Evolutionary conservation across 1,140 invertebrate species (phyloP).

Genomic region (Nasonia longicornis): DNA sequence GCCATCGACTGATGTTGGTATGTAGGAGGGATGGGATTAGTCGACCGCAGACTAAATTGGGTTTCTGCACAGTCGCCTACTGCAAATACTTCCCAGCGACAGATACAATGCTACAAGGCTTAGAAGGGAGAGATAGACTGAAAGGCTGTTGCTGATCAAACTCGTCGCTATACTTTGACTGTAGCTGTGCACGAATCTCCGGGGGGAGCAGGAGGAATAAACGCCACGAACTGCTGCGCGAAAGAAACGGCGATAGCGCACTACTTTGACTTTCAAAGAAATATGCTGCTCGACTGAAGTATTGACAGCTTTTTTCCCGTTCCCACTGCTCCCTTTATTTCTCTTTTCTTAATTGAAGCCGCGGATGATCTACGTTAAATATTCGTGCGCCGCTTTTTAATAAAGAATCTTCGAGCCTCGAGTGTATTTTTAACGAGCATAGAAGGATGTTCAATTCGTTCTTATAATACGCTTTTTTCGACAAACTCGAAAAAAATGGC

Average conservation of each 20-base stretch:
- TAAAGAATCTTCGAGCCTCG: not conserved
- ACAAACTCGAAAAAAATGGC: not conserved
- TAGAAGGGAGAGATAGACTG: conserved; percentile 25
- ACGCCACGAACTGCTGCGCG: not conserved
- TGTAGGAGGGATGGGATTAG: conserved; percentile 67
- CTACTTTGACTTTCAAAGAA: conserved; percentile 21
- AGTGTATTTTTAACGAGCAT: not conserved
- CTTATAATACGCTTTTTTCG: not conserved
- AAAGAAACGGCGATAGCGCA: not conserved
- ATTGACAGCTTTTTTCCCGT: not conserved
- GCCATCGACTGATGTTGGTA: conserved; percentile 65
- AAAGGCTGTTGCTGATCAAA: conserved; percentile 49
- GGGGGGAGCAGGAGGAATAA: not conserved
- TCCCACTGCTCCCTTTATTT: too few species aligned
- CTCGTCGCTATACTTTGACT: conserved; percentile 1
- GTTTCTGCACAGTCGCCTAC: conserved; percentile 60
- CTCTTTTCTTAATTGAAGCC: not conserved
- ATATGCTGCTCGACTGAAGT: conserved; percentile 1
- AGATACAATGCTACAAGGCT: conserved; percentile 49
- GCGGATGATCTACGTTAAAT: too few species aligned
- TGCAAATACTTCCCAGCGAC: conserved; percentile 62
- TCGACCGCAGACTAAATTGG: conserved; percentile 68
- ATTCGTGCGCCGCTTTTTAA: not conserved
- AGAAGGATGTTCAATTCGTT: not conserved
- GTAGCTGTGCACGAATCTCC: not conserved